Evolutionary conservation across 2,888 invertebrate genomes (phyloP).

Genomic region (Lepeophtheirus nordmannii): DNA sequence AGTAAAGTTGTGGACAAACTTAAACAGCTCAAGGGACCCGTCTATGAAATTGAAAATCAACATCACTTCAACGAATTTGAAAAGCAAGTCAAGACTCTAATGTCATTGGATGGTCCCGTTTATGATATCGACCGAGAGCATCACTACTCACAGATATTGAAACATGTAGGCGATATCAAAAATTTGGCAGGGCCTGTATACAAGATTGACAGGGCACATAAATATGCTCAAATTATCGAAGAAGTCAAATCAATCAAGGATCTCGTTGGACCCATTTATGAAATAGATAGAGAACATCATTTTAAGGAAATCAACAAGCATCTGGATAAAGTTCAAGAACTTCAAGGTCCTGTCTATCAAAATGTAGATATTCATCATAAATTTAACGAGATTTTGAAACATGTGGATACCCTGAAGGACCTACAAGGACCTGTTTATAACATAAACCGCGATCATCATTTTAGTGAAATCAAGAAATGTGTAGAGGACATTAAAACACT

Average conservation of each 20-base stretch:
- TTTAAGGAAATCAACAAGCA: constrained; percentile 7
- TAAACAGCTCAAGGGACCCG: constrained; percentile 18
- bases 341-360: constrained; percentile 23
- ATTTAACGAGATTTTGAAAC: constrained; percentile 4
- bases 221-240: constrained; percentile 12
- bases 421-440: constrained; percentile 21
- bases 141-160: constrained; percentile 11
- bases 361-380: constrained; percentile 11
- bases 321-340: neutral
- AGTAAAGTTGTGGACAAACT: constrained; percentile 11
- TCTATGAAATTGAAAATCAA: constrained; percentile 22
- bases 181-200: constrained; percentile 8
- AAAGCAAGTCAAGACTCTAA: constrained; percentile 4
- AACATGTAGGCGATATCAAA: constrained; percentile 11
- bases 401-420: constrained; percentile 14
- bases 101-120: constrained; percentile 12
- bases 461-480: constrained; percentile 18
- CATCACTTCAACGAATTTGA: constrained; percentile 22
- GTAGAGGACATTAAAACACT: constrained; percentile 17
- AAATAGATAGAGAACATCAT: constrained; percentile 20
- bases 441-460: constrained; percentile 15
- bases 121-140: constrained; percentile 17
- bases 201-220: constrained; percentile 14
- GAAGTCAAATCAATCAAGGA: neutral
- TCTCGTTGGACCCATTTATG: constrained; percentile 16